Base-by-base conservation (phyloP, 2,797 vertebrate genomes). In the Lindbergichthys nudifrons region DNA sequence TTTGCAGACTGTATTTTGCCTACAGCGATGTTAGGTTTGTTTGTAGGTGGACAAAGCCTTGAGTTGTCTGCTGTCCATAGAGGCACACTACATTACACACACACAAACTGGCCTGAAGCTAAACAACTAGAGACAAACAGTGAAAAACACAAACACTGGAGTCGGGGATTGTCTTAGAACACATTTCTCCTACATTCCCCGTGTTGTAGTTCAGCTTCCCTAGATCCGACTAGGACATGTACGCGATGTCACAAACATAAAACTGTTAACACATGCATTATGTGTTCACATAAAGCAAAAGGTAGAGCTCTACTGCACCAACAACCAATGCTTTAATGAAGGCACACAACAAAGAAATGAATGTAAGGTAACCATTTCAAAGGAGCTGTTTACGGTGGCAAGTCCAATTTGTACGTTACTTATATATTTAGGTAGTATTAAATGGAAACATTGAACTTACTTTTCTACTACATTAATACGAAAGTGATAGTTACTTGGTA, bases 41-140 rank as follows among this genome's bases (percentile, higher is more conserved):
- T 65, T 75, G 64, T 61, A 62, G 45, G 54, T 45, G 42, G 68
- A 59, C 62, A 23, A 21, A 62, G 60, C 19, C 68, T 32, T 58
- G 32, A 63, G 53, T 53, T 46, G n/a, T 54, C 60, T 63, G 53
- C 45, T 69, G 57, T 78, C 51, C 43, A 10, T 3, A 19, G 63
- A 83, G 61, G 78, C n/a, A 48, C 47, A 43, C 48, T 23, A 7
- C 19, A 26, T 32, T 36, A 51, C 70, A 58, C 48, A n/a, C 67
- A 45, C 39, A 32, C 14, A 65, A 19, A 26, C 13, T 19, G 45
- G 59, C 16, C 79, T 21, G 58, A 48, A 59, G 60, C n/a, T 26
- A 57, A 60, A 12, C 56, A 21, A 9, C 26, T 64, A 26, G 23
- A 73, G 64, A 19, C 57, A 36, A 68, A 72, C 45, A 62, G 12